Evolutionary conservation across 2,113 vertebrate genomes (phyloP), one percentile per base, ranked within the genome.

Genomic region (Psittacara wagleri): DNA sequence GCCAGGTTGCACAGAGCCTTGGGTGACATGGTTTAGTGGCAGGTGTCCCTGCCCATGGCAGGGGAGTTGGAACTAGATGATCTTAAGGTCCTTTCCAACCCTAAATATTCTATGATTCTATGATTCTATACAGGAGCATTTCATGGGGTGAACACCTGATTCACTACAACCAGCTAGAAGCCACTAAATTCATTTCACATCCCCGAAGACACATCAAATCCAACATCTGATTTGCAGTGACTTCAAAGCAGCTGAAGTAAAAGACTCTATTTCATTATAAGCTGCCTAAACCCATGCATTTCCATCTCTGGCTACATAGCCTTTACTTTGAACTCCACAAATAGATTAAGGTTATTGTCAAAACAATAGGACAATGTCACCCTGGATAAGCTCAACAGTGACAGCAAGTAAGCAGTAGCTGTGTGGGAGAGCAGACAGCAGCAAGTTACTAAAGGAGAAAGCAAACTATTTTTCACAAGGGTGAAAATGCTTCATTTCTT

Each of bases 321-420:
- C 74, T 77, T 76, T 46, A 44, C 51, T 86, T 12, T 37, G 62
- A 89, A 64, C 83, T 76, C 91, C 94, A 97, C 81, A 87, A 89
- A 94, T 1, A 87, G 81, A 95, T 97, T 76, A 94, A 86, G 83
- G 86, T 94, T 83, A 96, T 52, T 89, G 91, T 95, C 96, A 94
- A 92, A 96, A 86, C 76, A 81, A 90, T 6, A 78, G 86, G 69
- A 84, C 86, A 76, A 4, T 55, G 74, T 87, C 83, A 94, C 37
- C 44, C 59, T 55, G 29, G 37, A 91, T 41, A 55, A 91, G 77
- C 49, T 79, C 33, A 91, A 81, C 17, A 44, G 62, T 73, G 73
- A 92, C 48, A 91, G 66, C 69, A 79, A 91, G n/a, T 9, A 77
- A 90, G 83, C 43, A 69, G 61, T 11, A 75, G 44, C 52, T 79